Percentiles rank a stretch among this genome's conserved stretches.
These are phyloP conservation scores for Helostoma temminkii DNA, from an alignment of 2,797 vertebrate species.

Conservation along the genomic window DNA sequence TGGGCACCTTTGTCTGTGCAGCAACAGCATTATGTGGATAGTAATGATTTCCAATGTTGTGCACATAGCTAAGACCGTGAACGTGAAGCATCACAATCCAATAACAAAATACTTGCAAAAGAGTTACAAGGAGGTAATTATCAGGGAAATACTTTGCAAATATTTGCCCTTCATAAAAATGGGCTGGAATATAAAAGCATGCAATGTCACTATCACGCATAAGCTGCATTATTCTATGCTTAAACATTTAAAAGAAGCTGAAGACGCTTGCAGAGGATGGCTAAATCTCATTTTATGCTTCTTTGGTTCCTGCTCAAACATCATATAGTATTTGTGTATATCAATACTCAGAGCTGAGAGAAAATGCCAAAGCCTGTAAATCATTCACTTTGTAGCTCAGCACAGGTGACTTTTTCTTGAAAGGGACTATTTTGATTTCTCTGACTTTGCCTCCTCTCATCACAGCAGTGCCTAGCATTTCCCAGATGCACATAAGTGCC, in stretches of 20 bases:
- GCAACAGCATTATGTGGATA: slow-evolving; percentile 19
- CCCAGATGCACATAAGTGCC: slow-evolving; percentile 28
- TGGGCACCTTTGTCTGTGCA: slow-evolving; percentile 24
- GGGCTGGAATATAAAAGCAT: background rate
- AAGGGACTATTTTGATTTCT: slow-evolving; percentile 63
- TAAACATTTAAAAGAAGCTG: slow-evolving; percentile 40
- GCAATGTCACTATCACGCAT: background rate
- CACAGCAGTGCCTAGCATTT: slow-evolving; percentile 41
- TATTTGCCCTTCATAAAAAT: background rate
- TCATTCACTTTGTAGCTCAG: slow-evolving; percentile 54
- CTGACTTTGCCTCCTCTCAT: slow-evolving; percentile 61
- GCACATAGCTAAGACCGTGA: background rate
- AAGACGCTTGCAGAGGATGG: slow-evolving; percentile 32
- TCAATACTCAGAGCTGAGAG: slow-evolving; percentile 56
- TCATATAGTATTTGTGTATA: slow-evolving; percentile 36
- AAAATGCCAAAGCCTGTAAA: slow-evolving; percentile 59
- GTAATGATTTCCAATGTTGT: slow-evolving; percentile 45
- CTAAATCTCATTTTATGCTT: slow-evolving; percentile 38
- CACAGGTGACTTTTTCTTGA: slow-evolving; percentile 61
- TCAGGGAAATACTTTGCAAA: background rate
- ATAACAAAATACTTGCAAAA: slow-evolving; percentile 9
- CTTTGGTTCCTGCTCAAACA: slow-evolving; percentile 51
- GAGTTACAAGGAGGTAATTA: background rate
- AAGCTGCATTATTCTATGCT: slow-evolving; percentile 28
- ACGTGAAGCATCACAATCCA: slow-evolving; percentile 5